Evolutionary conservation across 2,113 vertebrate species (phyloP).

Genomic region (Motacilla alba): DNA sequence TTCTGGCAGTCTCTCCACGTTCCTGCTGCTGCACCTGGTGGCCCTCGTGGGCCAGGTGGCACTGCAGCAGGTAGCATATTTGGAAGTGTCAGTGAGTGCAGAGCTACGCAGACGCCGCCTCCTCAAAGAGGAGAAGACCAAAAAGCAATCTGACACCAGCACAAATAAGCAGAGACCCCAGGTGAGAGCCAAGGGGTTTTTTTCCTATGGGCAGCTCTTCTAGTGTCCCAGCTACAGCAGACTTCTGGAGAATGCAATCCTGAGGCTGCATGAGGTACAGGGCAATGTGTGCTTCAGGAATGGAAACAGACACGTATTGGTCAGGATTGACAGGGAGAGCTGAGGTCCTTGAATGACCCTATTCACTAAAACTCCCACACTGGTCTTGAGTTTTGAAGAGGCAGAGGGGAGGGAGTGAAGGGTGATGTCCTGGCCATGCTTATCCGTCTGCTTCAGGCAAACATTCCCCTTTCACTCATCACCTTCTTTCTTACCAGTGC

Average conservation of each 20-base stretch:
- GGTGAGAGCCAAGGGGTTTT: constrained; percentile 11
- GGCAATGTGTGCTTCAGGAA: not conserved
- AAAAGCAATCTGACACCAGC: constrained; percentile 13
- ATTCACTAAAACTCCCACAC: not conserved
- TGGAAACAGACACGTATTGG: not conserved
- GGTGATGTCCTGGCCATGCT: not conserved
- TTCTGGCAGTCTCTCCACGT: constrained; percentile 44
- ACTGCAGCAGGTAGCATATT: constrained; percentile 87
- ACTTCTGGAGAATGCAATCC: not conserved
- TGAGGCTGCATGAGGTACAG: not conserved
- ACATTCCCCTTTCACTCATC: not conserved
- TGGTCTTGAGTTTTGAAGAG: not conserved
- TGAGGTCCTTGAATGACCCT: not conserved
- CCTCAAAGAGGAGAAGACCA: constrained; percentile 75
- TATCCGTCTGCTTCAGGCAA: not conserved
- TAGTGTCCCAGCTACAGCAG: not conserved
- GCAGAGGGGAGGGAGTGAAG: not conserved
- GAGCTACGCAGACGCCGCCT: constrained; percentile 87
- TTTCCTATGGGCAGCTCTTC: not conserved
- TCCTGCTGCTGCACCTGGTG: constrained; percentile 84
- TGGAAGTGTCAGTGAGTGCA: constrained; percentile 86
- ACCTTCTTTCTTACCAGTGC: not conserved
- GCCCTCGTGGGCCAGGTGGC: constrained; percentile 90
- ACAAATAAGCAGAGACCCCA: constrained; percentile 12
- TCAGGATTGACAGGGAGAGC: not conserved